Evolutionary conservation across 2,113 vertebrate species (phyloP).

Genomic region (Sylvietta virens): DNA sequence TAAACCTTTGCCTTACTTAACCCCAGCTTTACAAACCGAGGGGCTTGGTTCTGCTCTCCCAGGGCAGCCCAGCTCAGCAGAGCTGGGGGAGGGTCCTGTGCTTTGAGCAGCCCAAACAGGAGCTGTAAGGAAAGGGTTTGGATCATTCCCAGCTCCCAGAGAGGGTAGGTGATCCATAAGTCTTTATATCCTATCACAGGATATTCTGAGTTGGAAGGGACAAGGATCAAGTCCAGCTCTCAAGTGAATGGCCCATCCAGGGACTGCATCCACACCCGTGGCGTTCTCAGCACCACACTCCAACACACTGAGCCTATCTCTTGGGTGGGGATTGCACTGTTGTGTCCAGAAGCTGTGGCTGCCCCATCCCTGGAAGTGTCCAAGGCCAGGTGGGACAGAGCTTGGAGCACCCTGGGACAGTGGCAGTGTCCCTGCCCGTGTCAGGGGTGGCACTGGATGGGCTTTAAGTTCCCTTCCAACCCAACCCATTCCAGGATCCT

Average conservation of each 20-base stretch:
- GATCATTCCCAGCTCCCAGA: not conserved
- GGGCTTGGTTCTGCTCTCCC: not conserved
- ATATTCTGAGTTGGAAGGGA: not conserved
- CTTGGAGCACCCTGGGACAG: not conserved
- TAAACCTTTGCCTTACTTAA: not conserved
- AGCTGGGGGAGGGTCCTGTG: not conserved
- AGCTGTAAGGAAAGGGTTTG: not conserved
- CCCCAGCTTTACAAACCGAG: not conserved
- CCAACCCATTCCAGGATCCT: rapidly evolving
- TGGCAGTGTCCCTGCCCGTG: not conserved
- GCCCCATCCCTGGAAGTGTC: not conserved
- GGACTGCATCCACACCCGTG: not conserved
- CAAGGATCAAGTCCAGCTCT: not conserved
- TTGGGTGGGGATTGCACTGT: rapidly evolving
- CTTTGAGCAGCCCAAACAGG: not conserved
- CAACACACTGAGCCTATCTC: not conserved
- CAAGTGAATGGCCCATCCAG: too few relatives aligned
- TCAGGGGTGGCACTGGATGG: not conserved
- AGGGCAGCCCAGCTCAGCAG: not conserved
- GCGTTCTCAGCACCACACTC: not conserved
- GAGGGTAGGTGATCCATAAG: not conserved
- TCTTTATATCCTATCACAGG: not conserved
- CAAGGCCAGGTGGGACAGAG: rapidly evolving
- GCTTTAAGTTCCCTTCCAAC: not conserved
- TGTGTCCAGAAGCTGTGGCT: not conserved